These are phyloP conservation scores for Apotomis turbidana DNA, from an alignment of 2,888 invertebrate genomes.

Conservation along the genomic window DNA sequence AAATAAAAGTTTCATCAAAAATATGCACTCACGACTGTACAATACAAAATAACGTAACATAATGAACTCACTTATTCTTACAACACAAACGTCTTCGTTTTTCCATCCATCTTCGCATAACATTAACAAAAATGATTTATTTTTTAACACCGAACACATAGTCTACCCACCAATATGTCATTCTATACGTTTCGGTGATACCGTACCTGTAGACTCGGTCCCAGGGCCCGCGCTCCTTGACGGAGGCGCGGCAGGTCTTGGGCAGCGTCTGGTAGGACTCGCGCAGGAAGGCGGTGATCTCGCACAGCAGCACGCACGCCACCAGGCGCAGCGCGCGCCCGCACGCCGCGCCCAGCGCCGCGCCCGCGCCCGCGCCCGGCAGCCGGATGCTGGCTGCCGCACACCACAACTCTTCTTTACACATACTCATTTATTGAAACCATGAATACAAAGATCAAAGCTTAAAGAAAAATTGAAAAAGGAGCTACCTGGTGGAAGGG, in stretches of 20 bases:
- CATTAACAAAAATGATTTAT: conserved; percentile 73
- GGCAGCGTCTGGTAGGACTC: conserved; percentile 97
- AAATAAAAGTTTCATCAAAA: conserved; percentile 81
- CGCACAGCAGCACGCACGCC: conserved; percentile 96
- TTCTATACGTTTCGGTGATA: conserved; percentile 49
- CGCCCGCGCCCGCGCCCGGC: conserved; percentile 78
- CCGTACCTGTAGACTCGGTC: conserved; percentile 89
- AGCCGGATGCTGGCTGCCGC: conserved; percentile 86
- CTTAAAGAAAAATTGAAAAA: too few relatives aligned
- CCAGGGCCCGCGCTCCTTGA: conserved; percentile 93
- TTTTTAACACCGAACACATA: conserved; percentile 71
- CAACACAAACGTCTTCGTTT: conserved; percentile 81
- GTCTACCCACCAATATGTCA: conserved; percentile 73
- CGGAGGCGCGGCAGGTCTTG: conserved; percentile 87
- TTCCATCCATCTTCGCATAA: conserved; percentile 83
- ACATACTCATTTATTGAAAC: too few relatives aligned
- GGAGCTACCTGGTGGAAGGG: too few relatives aligned
- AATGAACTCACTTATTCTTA: conserved; percentile 83
- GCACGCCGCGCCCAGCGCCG: conserved; percentile 91
- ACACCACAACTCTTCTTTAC: background rate
- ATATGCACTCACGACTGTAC: conserved; percentile 75
- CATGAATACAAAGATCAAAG: too few relatives aligned
- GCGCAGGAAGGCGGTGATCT: conserved; percentile 97
- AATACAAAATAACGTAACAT: conserved; percentile 75
- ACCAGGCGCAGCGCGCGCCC: conserved; percentile 94